Conservation (phyloP, 2,888 invertebrate species). For the Ophioninae sp. region DNA sequence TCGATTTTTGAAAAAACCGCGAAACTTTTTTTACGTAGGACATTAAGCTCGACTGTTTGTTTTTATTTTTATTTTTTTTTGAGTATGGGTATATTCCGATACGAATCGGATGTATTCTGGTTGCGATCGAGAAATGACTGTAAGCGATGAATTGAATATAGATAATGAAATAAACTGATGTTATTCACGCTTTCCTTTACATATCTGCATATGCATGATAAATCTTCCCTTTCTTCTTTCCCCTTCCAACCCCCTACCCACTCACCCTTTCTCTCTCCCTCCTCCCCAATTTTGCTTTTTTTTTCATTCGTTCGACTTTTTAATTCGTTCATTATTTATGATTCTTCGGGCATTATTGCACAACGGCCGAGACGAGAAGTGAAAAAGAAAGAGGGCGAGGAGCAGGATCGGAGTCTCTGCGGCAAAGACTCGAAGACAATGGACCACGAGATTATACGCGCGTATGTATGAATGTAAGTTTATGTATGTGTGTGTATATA, state of each 20-base stretch:
- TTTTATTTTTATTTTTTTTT: conserved; percentile 21
- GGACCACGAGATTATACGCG: conserved; percentile 48
- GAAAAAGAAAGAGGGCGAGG: conserved; percentile 57
- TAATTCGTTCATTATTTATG: conserved; percentile 59
- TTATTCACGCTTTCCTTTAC: conserved; percentile 51
- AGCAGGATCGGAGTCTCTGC: conserved; percentile 41
- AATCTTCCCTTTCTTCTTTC: conserved; percentile 16
- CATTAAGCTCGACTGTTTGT: conserved; percentile 19
- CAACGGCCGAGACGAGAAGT: conserved; percentile 42
- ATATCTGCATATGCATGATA: conserved; percentile 58
- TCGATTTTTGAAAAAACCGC: conserved; percentile 3
- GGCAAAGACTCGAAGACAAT: conserved; percentile 50
- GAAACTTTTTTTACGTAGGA: conserved; percentile 16
- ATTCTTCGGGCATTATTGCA: conserved; percentile 57
- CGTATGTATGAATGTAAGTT: too few relatives aligned
- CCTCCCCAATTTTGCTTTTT: neutral
- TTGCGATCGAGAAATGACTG: neutral
- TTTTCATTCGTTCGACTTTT: conserved; percentile 46
- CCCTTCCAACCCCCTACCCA: too few relatives aligned
- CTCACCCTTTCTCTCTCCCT: conserved; percentile 9
- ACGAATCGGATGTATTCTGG: conserved; percentile 41
- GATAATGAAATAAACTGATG: conserved; percentile 58
- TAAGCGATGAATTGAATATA: conserved; percentile 40
- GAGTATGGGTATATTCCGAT: conserved; percentile 13
- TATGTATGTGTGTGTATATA: neutral